phyloP scores from a whole-genome alignment of 2,797 vertebrate species.

The Epinephelus awoara region DNA sequence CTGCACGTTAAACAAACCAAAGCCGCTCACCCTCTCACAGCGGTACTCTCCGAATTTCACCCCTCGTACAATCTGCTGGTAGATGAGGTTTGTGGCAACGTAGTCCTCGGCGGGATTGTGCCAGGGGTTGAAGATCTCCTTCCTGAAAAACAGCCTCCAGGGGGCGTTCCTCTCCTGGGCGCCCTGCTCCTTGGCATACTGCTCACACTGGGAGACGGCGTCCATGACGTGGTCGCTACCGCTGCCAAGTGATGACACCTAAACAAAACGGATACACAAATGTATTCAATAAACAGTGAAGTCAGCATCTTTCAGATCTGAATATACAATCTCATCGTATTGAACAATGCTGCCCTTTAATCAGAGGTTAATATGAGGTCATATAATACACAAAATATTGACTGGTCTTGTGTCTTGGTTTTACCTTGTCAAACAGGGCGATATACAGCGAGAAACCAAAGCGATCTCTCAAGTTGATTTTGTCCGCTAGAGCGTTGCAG shows the following conservation, averaged over 20 bases:
- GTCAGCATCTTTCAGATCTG: background rate
- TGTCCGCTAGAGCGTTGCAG: constrained; percentile 93
- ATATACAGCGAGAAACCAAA: constrained; percentile 99
- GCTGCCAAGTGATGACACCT: constrained; percentile 96
- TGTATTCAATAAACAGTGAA: background rate
- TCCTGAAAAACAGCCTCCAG: constrained; percentile 97
- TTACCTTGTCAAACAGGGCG: constrained; percentile 97
- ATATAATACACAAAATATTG: background rate
- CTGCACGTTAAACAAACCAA: background rate
- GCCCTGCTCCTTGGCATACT: constrained; percentile 97
- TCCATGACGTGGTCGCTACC: constrained; percentile 98
- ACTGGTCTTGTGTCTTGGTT: background rate
- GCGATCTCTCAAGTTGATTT: constrained; percentile 92
- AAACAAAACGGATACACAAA: background rate
- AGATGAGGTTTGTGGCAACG: constrained; percentile 95
- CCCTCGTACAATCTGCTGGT: constrained; percentile 96
- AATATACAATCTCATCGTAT: background rate
- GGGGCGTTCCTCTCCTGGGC: constrained; percentile 97
- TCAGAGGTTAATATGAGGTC: background rate
- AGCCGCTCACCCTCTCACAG: constrained; percentile 92
- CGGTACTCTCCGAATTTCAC: constrained; percentile 98
- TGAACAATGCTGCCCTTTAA: background rate
- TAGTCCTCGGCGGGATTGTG: constrained; percentile 91
- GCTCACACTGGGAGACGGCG: constrained; percentile 96
- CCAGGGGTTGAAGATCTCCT: constrained; percentile 98